Conservation (phyloP, 2,888 invertebrate species). For the Caenorhabditis imperialis region DNA sequence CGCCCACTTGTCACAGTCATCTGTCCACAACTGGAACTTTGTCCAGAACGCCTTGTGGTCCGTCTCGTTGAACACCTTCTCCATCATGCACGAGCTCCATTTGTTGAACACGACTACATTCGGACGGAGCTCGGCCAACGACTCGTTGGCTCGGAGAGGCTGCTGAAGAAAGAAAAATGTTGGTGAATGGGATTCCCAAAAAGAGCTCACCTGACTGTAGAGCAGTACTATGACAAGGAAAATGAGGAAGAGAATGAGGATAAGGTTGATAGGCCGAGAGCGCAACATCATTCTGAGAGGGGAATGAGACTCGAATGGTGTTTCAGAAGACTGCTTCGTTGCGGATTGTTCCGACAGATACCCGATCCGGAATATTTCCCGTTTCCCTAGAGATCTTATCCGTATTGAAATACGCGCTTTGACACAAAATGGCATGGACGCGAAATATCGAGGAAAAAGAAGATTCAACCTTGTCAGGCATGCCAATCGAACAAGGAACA, state of each 20-base stretch:
- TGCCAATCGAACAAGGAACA: too few species aligned
- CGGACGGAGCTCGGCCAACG: background rate
- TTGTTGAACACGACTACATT: conserved; percentile 14
- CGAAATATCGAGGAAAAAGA: too few species aligned
- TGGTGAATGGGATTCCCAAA: background rate
- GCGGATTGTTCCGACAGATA: too few species aligned
- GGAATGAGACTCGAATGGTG: too few species aligned
- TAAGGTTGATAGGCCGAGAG: conserved; percentile 22
- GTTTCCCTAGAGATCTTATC: too few species aligned
- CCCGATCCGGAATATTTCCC: too few species aligned
- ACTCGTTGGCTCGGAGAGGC: background rate
- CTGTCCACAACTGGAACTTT: conserved; percentile 36
- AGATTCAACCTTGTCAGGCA: too few species aligned
- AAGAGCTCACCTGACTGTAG: conserved; percentile 15
- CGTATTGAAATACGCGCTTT: too few species aligned
- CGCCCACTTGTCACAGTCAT: conserved; percentile 28
- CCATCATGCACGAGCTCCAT: conserved; percentile 22
- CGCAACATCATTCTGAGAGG: conserved; percentile 26
- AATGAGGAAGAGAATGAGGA: conserved; percentile 17
- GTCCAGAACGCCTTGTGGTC: conserved; percentile 28
- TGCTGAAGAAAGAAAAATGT: background rate
- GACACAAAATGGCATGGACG: too few species aligned
- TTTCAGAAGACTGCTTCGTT: too few species aligned
- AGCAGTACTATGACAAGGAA: conserved; percentile 23
- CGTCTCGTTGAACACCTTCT: conserved; percentile 18